These are phyloP conservation scores for Cynopterus brachyotis DNA, from an alignment of 2,113 vertebrate genomes.

Conservation along the genomic window DNA sequence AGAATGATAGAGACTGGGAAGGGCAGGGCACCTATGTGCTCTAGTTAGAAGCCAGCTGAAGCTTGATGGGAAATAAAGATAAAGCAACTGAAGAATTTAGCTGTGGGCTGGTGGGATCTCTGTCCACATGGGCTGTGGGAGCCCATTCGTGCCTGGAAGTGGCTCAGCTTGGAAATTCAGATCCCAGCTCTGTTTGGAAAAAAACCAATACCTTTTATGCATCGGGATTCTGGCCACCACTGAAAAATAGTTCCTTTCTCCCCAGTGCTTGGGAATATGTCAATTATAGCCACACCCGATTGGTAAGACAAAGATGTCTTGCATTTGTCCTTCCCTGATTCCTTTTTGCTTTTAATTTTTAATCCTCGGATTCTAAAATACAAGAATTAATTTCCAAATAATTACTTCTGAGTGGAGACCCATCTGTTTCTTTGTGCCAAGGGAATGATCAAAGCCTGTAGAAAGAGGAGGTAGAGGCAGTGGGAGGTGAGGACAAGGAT, in stretches of 20 bases:
- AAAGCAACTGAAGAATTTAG: neutral
- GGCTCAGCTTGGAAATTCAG: neutral
- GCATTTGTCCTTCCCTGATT: neutral
- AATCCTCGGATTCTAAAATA: slow-evolving; percentile 43
- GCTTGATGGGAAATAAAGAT: neutral
- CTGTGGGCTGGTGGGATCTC: neutral
- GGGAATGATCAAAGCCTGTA: neutral
- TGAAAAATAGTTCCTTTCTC: neutral
- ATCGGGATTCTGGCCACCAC: neutral
- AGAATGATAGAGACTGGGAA: neutral
- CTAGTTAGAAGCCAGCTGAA: neutral
- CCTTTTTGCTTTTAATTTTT: slow-evolving; percentile 36
- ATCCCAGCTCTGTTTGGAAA: neutral
- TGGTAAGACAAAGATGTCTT: neutral
- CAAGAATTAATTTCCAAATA: slow-evolving; percentile 34
- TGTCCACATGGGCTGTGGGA: neutral
- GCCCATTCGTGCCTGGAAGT: neutral
- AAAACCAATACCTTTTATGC: neutral
- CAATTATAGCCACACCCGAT: neutral
- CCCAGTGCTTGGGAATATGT: neutral
- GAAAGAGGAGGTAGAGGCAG: neutral
- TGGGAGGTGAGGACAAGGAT: neutral
- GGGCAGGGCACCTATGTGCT: neutral
- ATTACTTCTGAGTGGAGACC: neutral
- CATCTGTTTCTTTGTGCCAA: neutral